These are phyloP conservation scores for Listrodromus nycthemerus DNA, from an alignment of 2,888 invertebrate genomes.

Conservation along the genomic window DNA sequence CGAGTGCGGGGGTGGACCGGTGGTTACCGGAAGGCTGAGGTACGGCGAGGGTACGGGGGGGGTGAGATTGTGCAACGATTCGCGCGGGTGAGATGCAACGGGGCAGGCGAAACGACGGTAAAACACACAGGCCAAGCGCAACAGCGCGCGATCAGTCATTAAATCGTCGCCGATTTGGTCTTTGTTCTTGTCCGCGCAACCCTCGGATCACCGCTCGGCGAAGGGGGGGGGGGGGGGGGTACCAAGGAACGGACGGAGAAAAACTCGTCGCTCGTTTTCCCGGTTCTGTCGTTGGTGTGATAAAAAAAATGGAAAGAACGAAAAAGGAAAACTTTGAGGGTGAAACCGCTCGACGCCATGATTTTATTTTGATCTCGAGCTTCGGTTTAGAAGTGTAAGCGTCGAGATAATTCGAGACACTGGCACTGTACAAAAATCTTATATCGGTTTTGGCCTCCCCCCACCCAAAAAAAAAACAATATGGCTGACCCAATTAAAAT, in stretches of 20 bases:
- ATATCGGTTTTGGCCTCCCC: no score
- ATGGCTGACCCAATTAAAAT: no score
- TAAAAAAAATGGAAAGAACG: constrained; percentile 41
- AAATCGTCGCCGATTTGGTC: constrained; percentile 81
- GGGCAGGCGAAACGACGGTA: constrained; percentile 62
- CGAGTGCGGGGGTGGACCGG: constrained; percentile 4
- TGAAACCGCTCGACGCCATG: constrained; percentile 64
- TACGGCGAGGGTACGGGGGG: neutral
- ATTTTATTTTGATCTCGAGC: constrained; percentile 18
- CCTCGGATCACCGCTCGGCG: constrained; percentile 67
- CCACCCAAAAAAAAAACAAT: no score
- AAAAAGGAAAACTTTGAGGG: constrained; percentile 40
- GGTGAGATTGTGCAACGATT: constrained; percentile 55
- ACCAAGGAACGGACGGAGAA: constrained; percentile 34
- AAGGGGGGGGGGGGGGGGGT: constrained; percentile 3
- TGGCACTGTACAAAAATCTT: no score
- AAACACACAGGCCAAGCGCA: constrained; percentile 74
- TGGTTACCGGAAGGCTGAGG: neutral
- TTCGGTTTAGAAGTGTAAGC: no score
- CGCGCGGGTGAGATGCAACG: constrained; percentile 58
- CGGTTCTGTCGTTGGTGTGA: constrained; percentile 37
- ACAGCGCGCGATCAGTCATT: constrained; percentile 82
- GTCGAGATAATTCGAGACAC: no score
- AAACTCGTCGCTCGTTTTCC: constrained; percentile 34
- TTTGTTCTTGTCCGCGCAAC: constrained; percentile 76